These are phyloP conservation scores for Machimus atricapillus DNA, from an alignment of 2,888 invertebrate species.

Conservation along the genomic window DNA sequence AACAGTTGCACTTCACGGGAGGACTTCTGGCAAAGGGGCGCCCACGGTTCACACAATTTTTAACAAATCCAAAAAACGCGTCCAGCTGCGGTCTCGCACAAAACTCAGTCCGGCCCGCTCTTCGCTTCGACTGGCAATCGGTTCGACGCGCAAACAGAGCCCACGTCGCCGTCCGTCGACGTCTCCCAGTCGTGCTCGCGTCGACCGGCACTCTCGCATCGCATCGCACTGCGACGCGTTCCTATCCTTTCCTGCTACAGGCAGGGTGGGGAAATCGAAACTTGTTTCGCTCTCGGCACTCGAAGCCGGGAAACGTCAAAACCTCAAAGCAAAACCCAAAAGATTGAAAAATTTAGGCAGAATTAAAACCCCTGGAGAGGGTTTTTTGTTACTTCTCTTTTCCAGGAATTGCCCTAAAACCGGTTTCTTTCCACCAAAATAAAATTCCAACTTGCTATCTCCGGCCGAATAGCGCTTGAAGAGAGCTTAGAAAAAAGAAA, in stretches of 20 bases:
- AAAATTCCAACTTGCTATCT: too few species aligned
- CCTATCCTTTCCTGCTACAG: not conserved
- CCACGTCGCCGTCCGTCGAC: not conserved
- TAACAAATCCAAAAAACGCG: not conserved
- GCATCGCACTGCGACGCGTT: not conserved
- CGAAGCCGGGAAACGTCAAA: not conserved
- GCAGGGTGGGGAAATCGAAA: not conserved
- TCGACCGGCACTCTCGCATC: not conserved
- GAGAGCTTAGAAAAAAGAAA: too few species aligned
- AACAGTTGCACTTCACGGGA: not conserved
- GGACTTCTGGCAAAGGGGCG: not conserved
- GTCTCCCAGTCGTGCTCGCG: not conserved
- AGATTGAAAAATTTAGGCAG: not conserved
- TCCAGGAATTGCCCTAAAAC: too few species aligned
- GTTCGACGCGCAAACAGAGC: conserved; percentile 13
- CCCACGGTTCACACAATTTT: not conserved
- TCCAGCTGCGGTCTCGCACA: not conserved
- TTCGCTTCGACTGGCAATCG: not conserved
- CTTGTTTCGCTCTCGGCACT: not conserved
- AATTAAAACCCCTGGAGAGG: not conserved
- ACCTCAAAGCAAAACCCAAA: not conserved
- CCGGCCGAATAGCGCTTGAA: too few species aligned
- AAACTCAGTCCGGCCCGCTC: not conserved
- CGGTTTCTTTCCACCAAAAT: too few species aligned
- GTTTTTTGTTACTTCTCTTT: too few species aligned